Percentiles rank a stretch among this genome's conserved stretches.
Conservation (phyloP, 2,113 vertebrate genomes). For the Falcunculus frontatus region DNA sequence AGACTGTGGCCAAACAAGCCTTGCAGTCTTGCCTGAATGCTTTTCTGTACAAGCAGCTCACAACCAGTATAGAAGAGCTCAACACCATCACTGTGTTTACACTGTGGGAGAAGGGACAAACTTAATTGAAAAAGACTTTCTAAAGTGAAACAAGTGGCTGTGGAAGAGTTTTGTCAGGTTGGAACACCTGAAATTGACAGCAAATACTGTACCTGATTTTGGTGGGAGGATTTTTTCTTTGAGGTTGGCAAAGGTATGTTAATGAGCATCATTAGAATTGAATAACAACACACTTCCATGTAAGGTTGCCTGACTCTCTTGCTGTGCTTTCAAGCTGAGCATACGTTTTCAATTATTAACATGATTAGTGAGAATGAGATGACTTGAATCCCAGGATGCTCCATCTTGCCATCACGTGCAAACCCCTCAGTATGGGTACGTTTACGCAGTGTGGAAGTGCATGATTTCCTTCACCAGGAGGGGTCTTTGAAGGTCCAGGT, state of each 20-base stretch:
- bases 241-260: background rate
- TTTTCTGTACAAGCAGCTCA: background rate
- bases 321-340: constrained; percentile 62
- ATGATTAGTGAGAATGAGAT: constrained; percentile 40
- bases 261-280: constrained; percentile 11
- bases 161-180: background rate
- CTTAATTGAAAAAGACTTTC: background rate
- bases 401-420: background rate
- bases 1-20: rapidly evolving
- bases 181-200: background rate
- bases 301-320: constrained; percentile 24
- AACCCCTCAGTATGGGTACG: background rate
- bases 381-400: constrained; percentile 39
- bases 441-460: background rate
- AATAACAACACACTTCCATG: background rate
- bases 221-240: background rate
- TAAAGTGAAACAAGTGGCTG: background rate
- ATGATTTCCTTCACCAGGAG: background rate
- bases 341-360: constrained; percentile 64
- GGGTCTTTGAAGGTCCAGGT: background rate
- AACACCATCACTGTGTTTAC: background rate
- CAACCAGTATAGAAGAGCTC: background rate
- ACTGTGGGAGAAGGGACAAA: background rate
- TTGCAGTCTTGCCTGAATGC: background rate
- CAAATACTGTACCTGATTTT: background rate